phyloP scores from a whole-genome alignment of 2,797 vertebrate species.

The Psittacula echo region DNA sequence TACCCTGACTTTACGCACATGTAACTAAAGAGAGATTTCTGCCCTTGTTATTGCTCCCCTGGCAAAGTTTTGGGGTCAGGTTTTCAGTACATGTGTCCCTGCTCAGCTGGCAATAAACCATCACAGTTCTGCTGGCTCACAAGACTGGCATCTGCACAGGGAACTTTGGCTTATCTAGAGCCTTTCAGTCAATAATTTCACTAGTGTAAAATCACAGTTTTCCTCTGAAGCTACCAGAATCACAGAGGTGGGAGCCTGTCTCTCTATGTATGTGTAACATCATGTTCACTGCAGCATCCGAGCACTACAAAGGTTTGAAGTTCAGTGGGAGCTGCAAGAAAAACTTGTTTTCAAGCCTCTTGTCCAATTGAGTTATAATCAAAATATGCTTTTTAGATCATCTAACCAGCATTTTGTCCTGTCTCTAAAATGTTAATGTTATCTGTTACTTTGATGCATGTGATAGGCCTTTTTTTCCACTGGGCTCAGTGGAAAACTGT shows the following conservation, averaged over 20 bases:
- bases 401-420: not conserved
- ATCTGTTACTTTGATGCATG: not conserved
- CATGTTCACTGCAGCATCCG: not conserved
- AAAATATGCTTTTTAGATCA: not conserved
- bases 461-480: not conserved
- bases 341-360: not conserved
- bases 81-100: not conserved
- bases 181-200: not conserved
- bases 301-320: rapidly evolving
- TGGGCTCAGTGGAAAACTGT: not conserved
- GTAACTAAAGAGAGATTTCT: not conserved
- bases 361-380: not conserved
- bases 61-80: not conserved
- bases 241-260: not conserved
- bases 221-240: not conserved
- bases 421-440: not conserved
- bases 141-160: not conserved
- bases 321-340: not conserved
- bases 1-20: not conserved
- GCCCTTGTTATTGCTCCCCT: not conserved
- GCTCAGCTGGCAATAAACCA: not conserved
- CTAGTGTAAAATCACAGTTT: not conserved
- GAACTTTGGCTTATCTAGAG: not conserved
- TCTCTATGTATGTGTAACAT: not conserved
- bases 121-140: not conserved